Base-by-base conservation (phyloP, 2,888 invertebrate genomes). In the Nomada goodeniana region DNA sequence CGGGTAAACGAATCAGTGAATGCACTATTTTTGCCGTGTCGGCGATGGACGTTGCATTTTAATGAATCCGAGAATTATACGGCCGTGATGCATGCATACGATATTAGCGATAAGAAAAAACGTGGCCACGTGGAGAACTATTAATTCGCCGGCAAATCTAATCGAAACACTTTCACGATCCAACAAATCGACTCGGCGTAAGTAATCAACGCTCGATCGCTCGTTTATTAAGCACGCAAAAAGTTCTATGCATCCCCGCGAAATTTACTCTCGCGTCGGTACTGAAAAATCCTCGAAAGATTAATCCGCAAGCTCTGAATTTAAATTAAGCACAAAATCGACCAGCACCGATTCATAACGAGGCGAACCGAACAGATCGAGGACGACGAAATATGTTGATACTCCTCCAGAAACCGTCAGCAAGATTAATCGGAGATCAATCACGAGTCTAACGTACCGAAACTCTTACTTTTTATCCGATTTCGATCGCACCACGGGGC, bases 11-110 rank as follows among this genome's bases (percentile, higher is more conserved):
- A 71, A 80, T 59, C 52, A 59, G 2, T 11, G 57, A 18, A 29
- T 52, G 44, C 23, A 10, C 44, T 52, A 36, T 67, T 36, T 50
- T 52, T 26, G 26, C 70, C 52, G 44, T 57, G 63, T 52, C 44
- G 29, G 36, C 57, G 44, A 29, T 44, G 65, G 65, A 53, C 61
- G 76, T 42, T 76, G 64, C 47, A 67, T 71, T 50, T 69, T 63
- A 76, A 72, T 53, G 75, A 61, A 75, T 76, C 18, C 44, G 26
- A 70, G 20, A 70, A 70, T 61, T 63, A 70, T 50, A 59, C 74
- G 10, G 26, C 9, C 47, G 50, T 50, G 67, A 67, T 50, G 55
- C 50, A 50, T 67, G 53, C 52, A 53, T 53, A 42, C 53, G 72
- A 63, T 47, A 10, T 42, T n/a, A 36, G 10, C 36, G 53, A 64